Evolutionary conservation across 2,113 vertebrate genomes (phyloP).

Genomic region (Pelecanus crispus): DNA sequence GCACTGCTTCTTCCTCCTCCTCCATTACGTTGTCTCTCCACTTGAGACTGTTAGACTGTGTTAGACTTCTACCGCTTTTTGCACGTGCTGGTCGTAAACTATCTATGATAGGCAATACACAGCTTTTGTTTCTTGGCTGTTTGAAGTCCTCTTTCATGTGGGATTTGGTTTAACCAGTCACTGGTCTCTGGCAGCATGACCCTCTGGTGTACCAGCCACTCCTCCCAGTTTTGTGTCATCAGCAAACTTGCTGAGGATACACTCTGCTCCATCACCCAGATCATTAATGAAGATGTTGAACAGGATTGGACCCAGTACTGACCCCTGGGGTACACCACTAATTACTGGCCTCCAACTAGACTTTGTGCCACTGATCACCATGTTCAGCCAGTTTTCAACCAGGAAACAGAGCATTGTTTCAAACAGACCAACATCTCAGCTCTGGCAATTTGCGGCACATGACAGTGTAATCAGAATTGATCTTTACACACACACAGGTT

Average conservation of each 20-base stretch:
- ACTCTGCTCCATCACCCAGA: neutral
- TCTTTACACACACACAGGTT: neutral
- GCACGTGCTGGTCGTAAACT: neutral
- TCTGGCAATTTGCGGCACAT: neutral
- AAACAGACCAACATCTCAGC: neutral
- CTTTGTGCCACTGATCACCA: neutral
- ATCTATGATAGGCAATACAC: neutral
- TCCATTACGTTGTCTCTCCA: neutral
- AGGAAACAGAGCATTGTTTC: neutral
- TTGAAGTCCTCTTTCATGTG: neutral
- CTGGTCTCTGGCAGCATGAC: neutral
- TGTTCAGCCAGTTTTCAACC: neutral
- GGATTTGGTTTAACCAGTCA: neutral
- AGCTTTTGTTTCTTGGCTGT: neutral
- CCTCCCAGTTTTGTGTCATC: neutral
- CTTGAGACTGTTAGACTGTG: neutral
- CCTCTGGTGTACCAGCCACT: neutral
- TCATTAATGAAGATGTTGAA: neutral
- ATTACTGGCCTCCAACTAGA: neutral
- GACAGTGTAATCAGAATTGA: rapidly evolving
- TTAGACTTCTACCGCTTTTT: neutral
- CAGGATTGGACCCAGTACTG: neutral
- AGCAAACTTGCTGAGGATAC: neutral
- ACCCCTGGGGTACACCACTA: neutral
- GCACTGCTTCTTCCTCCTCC: neutral